A percentile compares a stretch with the other conserved stretches of the same genome.
Evolutionary conservation across 1,140 invertebrate genomes (phyloP).

Genomic region (Scaptomyza hsui): DNA sequence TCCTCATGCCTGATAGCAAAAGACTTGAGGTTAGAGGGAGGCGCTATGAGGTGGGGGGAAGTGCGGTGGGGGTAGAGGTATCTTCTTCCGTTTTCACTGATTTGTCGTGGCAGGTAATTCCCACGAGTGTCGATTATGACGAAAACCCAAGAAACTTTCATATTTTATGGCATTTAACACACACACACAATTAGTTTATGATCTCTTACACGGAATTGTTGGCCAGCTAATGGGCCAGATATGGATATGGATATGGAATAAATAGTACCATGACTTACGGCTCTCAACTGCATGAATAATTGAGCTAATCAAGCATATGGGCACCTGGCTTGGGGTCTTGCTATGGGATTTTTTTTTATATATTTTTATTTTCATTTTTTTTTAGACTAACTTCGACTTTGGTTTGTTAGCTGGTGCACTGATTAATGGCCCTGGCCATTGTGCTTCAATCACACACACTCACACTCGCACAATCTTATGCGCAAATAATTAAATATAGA

Average conservation of each 20-base stretch:
- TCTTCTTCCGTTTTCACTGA: constrained; percentile 75
- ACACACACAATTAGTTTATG: constrained; percentile 60
- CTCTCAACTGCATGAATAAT: constrained; percentile 61
- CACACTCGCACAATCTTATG: constrained; percentile 15
- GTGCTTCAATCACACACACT: constrained; percentile 59
- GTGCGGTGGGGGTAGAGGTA: constrained; percentile 2
- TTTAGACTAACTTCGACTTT: not conserved
- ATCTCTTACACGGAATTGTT: constrained; percentile 71
- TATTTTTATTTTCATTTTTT: not conserved
- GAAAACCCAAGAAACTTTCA: constrained; percentile 52
- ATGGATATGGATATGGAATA: constrained; percentile 6
- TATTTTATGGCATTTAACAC: constrained; percentile 62
- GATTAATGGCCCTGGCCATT: constrained; percentile 77
- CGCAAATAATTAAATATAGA: constrained; percentile 77
- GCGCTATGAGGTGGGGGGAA: not conserved
- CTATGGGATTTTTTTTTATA: not conserved
- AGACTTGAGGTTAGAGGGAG: not conserved
- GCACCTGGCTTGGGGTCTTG: constrained; percentile 45
- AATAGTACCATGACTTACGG: constrained; percentile 18
- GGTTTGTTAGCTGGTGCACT: constrained; percentile 43
- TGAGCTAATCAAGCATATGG: constrained; percentile 65
- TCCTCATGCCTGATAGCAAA: constrained; percentile 28
- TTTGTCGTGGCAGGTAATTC: constrained; percentile 57
- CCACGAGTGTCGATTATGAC: constrained; percentile 71
- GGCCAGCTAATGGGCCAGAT: constrained; percentile 36